Conservation (phyloP, 30 jellyfish, hydroid and myxozoan species). For the Sanderia malayensis region DNA sequence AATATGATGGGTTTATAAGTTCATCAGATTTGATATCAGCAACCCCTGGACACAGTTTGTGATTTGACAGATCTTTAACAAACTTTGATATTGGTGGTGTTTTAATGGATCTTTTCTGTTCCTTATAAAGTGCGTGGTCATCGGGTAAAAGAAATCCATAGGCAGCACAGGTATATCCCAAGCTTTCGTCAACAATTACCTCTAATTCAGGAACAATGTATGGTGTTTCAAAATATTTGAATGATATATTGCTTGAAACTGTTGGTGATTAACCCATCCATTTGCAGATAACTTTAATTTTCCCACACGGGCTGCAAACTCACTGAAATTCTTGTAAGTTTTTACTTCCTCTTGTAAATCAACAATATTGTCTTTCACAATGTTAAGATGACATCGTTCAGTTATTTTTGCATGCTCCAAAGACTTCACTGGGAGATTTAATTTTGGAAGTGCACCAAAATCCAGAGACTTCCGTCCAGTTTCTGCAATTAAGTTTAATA, state of each 20-base stretch:
- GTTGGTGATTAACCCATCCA: constrained; percentile 1
- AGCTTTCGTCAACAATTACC: neutral
- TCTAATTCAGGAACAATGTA: too few species aligned
- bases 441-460: constrained; percentile 8
- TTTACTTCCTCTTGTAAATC: neutral
- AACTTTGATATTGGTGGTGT: constrained; percentile 12
- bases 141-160: too few species aligned
- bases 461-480: constrained; percentile 9
- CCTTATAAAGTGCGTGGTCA: too few species aligned
- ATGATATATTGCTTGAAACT: neutral
- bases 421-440: constrained; percentile 10
- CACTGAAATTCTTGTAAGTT: constrained; percentile 5
- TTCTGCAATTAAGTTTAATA: constrained; percentile 15
- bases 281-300: too few species aligned
- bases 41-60: constrained; percentile 17
- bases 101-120: too few species aligned
- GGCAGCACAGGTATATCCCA: constrained; percentile 12
- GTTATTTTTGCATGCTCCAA: neutral
- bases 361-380: constrained; percentile 8
- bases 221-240: too few species aligned
- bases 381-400: constrained; percentile 9
- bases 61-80: neutral
- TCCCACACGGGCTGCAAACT: too few species aligned
- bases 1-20: constrained; percentile 7
- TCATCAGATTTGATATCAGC: constrained; percentile 6